A percentile compares a stretch with the other conserved stretches of the same genome.
phyloP scores from a whole-genome alignment of 2,113 vertebrate species.

The Xiphorhynchus elegans region DNA sequence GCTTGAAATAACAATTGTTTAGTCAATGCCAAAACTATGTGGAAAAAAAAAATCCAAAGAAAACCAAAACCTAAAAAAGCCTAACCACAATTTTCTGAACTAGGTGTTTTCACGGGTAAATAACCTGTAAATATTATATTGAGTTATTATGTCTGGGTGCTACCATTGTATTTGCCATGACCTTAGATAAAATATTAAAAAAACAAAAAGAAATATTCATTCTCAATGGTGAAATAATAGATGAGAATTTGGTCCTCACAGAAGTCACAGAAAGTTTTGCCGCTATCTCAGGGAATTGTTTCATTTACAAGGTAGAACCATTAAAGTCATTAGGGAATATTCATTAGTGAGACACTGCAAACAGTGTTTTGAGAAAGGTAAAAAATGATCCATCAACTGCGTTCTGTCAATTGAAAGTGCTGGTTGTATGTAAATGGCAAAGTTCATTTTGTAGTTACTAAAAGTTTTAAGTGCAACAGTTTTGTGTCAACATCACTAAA shows the following conservation, averaged over 20 bases:
- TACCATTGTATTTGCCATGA: not conserved
- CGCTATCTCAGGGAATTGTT: not conserved
- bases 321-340: not conserved
- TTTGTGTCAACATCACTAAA: not conserved
- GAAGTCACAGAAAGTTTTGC: not conserved
- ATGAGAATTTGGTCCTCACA: not conserved
- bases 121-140: not conserved
- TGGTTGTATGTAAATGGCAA: not conserved
- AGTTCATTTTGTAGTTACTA: not conserved
- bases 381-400: not conserved
- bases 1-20: not conserved
- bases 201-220: not conserved
- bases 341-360: not conserved
- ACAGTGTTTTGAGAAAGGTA: not conserved
- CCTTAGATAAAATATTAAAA: not conserved
- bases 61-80: not conserved
- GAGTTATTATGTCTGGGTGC: not conserved
- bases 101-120: not conserved
- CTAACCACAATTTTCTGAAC: not conserved
- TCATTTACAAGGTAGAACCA: fast-evolving
- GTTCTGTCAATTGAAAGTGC: not conserved
- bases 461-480: not conserved
- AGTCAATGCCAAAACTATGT: not conserved
- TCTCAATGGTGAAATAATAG: not conserved
- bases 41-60: not conserved